These are phyloP conservation scores for Aporophyla nigra DNA, from an alignment of 2,888 invertebrate species.

Conservation along the genomic window DNA sequence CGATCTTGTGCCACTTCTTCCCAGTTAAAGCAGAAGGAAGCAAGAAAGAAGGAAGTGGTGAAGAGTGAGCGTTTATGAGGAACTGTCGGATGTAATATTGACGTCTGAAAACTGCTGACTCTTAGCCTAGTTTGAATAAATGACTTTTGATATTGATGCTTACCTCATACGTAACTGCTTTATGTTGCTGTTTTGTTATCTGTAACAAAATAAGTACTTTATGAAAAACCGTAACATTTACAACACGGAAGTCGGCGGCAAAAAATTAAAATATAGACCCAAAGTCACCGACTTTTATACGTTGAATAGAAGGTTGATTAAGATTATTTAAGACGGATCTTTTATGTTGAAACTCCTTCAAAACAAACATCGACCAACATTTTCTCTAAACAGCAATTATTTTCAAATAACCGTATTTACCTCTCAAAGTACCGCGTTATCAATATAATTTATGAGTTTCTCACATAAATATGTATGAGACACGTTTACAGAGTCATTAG, in stretches of 20 bases:
- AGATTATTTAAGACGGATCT: neutral
- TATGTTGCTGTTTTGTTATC: conserved; percentile 49
- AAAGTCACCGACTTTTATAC: too few relatives aligned
- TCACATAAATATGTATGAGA: conserved; percentile 75
- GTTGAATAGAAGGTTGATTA: too few relatives aligned
- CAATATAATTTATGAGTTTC: conserved; percentile 68
- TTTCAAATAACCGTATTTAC: conserved; percentile 51
- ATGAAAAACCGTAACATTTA: neutral
- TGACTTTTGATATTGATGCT: conserved; percentile 12
- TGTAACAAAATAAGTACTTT: conserved; percentile 64
- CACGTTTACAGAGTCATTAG: conserved; percentile 67
- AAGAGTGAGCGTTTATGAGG: too few relatives aligned
- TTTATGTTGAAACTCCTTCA: neutral
- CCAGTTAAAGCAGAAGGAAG: too few relatives aligned
- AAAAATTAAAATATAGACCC: too few relatives aligned
- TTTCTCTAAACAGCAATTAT: conserved; percentile 40
- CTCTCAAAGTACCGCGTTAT: conserved; percentile 35
- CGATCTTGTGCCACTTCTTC: too few relatives aligned
- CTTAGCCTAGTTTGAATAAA: too few relatives aligned
- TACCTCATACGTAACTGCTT: conserved; percentile 67
- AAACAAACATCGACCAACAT: conserved; percentile 27
- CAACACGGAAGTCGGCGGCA: too few relatives aligned
- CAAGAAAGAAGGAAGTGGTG: too few relatives aligned
- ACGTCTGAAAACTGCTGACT: too few relatives aligned
- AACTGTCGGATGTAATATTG: too few relatives aligned